Evolutionary conservation across 2,113 vertebrate genomes (phyloP), one percentile per base, ranked within the genome.

Genomic region (Limanda limanda): DNA sequence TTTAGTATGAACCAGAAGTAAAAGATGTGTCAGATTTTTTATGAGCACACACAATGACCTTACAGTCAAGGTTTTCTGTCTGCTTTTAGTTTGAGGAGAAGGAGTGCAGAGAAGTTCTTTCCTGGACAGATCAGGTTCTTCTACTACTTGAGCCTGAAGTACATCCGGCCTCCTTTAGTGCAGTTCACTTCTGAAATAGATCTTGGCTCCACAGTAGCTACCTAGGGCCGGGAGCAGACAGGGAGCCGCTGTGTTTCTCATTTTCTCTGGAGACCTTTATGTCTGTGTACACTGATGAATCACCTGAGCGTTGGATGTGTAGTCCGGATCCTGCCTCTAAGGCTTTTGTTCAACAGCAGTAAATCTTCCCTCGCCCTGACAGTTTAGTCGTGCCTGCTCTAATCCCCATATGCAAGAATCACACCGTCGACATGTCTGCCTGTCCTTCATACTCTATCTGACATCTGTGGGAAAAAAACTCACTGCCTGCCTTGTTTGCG

Each of bases 331-430:
- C 86, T 68, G 79, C 68, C 86, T 88, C 76, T 48, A 48, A 85
- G 68, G 82, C 90, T 89, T 91, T 89, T 92, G 84, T 90, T 88
- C 63, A 62, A 47, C 78, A 45, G 80, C 74, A 63, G 79, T 92
- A 92, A 93, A 92, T 93, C 86, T 86, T 82, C 69, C 73, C 68
- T 59, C 70, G 27, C 64, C 75, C 66, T 89, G 90, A 86, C 84
- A 83, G 82, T 87, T 88, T 51, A 84, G 86, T 74, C 40, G 7
- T 20, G 58, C 81, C 63, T 31, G 78, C 66, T 79, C 81, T 87
- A 89, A 89, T 90, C 89, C 82, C 84, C 81, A 71, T 81, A 82
- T 88, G 87, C 81, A 57, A 78, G 76, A 87, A 84, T 77, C 35
- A 70, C 86, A 83, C 80, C 27, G 57, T 88, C 81, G 86, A 90